A percentile compares a stretch with the other conserved stretches of the same genome.
phyloP scores from a whole-genome alignment of 1,140 invertebrate species.

The Drosophila parvula region DNA sequence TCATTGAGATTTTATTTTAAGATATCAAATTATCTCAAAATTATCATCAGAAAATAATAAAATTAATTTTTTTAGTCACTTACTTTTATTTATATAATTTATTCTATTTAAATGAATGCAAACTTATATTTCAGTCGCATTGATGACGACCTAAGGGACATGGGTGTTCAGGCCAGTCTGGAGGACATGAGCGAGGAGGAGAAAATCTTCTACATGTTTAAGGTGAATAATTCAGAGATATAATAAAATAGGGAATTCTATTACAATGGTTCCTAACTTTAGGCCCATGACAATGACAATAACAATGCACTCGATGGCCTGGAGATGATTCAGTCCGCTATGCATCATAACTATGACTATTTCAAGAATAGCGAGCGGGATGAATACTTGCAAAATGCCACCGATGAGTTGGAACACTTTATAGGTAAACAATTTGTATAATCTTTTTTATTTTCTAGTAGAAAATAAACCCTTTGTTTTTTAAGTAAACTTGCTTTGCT shows the following conservation, averaged over 20 bases:
- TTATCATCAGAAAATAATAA: not conserved
- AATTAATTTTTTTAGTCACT: not conserved
- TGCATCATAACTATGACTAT: constrained; percentile 84
- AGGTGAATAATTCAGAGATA: constrained; percentile 78
- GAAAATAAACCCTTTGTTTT: too few relatives aligned
- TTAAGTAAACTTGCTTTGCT: too few relatives aligned
- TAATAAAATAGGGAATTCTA: not conserved
- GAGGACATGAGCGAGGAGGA: constrained; percentile 88
- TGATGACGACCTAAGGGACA: constrained; percentile 75
- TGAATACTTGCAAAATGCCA: constrained; percentile 70
- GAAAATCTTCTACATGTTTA: constrained; percentile 87
- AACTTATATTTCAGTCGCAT: constrained; percentile 63
- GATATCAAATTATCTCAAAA: not conserved
- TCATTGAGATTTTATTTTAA: not conserved
- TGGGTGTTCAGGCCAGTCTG: constrained; percentile 70
- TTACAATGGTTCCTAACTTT: constrained; percentile 47
- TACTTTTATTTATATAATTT: too few relatives aligned
- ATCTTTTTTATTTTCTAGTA: too few relatives aligned
- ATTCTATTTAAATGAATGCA: too few relatives aligned
- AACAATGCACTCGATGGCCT: constrained; percentile 91
- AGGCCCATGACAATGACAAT: constrained; percentile 87
- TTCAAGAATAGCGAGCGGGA: constrained; percentile 71
- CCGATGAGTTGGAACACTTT: constrained; percentile 77
- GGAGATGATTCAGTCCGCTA: constrained; percentile 89
- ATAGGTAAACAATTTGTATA: constrained; percentile 60